Base-by-base conservation (phyloP, 2,888 invertebrate species). In the Zaprionus lineosus region DNA sequence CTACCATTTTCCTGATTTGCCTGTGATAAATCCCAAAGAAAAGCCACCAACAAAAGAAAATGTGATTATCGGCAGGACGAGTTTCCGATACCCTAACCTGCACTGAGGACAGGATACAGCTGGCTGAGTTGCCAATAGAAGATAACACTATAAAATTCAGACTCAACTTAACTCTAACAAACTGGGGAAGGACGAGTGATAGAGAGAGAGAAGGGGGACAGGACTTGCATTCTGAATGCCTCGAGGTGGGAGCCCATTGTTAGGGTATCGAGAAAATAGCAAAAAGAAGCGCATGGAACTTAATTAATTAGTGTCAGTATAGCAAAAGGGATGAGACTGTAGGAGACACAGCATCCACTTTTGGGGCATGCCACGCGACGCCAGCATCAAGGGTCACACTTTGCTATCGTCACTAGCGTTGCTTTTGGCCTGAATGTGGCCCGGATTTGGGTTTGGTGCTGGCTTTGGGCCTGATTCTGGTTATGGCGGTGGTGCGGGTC, bases 271-370 rank as follows among this genome's bases (percentile, higher is more conserved):
- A 34, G 29, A 53, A 18, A 11, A 28, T 19, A 19, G 12, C 12
- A 40, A 28, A 24, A 31, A 34, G 31, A 31, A 33, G 44, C 16
- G 56, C 61, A 66, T 73, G 52, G 73, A 75, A 83, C 75, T 73
- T 73, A 83, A 81, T 81, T 81, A 81, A 81, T 81, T 81, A 85
- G 66, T 68, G 85, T 84, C 83, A 82, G 43, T 18, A 51, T 15
- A 37, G 29, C 19, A 40, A 19, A 18, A 11, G 34, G 26, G 19
- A 37, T 11, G 21, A 41, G 11, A 18, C 18, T 18, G 14, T 18
- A 9, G 29, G 11, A 19, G 21, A 40, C 28, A 34, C 47, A 19
- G 21, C 15, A n/a, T n/a, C n/a, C n/a, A n/a, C n/a, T n/a, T n/a
- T n/a, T n/a, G n/a, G n/a, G n/a, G n/a, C n/a, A n/a, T n/a, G n/a